Base-by-base conservation (phyloP, 2,888 invertebrate species). In the Flexamia atlantica region DNA sequence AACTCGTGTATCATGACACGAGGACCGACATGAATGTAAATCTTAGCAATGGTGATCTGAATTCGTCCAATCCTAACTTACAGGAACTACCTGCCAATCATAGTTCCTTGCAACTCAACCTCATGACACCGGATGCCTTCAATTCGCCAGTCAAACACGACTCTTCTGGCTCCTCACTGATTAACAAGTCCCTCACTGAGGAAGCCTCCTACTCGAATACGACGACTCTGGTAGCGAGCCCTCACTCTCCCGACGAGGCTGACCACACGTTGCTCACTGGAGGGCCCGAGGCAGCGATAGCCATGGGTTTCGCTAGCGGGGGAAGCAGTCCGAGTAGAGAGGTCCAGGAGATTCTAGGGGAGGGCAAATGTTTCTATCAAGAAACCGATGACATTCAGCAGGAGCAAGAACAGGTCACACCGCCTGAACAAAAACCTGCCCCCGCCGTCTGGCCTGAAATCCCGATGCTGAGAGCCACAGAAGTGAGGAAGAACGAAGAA, bases 121-220 rank as follows among this genome's bases (percentile, higher is more conserved):
- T 97, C 32, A 96, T 97, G 94, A 97, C 97, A 0, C 97, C 97
- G 0, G 97, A 97, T 89, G 97, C 96, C 23, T 97, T 97, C 87
- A 93, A 93, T 85, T 92, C 94, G 0, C 92, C 92, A 87, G 1
- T 68, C 20, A 83, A 83, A 81, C 83, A 79, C 25, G 84, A 86
- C 28, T 85, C 85, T 36, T 85, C 87, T 46, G 50, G 72, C 30
- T 70, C 68, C 3, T 70, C 82, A 50, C 76, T 85, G 40, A 83
- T 57, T 30, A 64, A 64, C 64, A 46, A 64, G 28, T 72, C 82
- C 32, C 50, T 20, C 32, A n/a, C n/a, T n/a, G 74, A 72, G 9
- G 74, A 74, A 12, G 17, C 82, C 42, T 50, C 50, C 14, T 82
- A 82, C 25, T 79, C 80, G 0, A 81, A 81, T 23, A 14, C 84